Conservation (phyloP, 2,888 invertebrate species). For the Caenorhabditis sp. region DNA sequence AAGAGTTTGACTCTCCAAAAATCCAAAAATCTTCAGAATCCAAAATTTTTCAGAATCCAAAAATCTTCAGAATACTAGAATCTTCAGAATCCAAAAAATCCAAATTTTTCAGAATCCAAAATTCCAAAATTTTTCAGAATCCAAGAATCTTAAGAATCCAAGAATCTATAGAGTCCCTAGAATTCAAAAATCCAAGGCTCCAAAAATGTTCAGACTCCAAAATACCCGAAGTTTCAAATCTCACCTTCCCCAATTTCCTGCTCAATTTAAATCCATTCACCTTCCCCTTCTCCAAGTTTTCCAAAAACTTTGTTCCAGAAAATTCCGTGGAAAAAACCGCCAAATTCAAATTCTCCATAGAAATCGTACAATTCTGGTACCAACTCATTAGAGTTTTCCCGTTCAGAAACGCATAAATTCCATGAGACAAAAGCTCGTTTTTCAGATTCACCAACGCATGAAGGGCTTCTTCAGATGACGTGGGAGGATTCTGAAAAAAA, state of each 20-base stretch:
- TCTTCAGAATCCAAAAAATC: too few relatives aligned
- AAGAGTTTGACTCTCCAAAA: too few relatives aligned
- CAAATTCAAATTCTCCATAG: slow-evolving; percentile 29
- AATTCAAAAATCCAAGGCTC: background rate
- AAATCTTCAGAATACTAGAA: too few relatives aligned
- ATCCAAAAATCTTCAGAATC: too few relatives aligned
- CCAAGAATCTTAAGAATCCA: too few relatives aligned
- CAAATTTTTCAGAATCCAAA: too few relatives aligned
- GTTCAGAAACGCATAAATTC: slow-evolving; percentile 38
- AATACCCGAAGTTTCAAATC: too few relatives aligned
- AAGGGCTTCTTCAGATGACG: background rate
- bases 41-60: too few relatives aligned
- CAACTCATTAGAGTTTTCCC: slow-evolving; percentile 47
- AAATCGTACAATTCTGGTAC: slow-evolving; percentile 41
- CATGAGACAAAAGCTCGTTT: background rate
- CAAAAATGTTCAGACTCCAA: background rate
- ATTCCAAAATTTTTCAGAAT: too few relatives aligned
- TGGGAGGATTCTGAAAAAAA: background rate
- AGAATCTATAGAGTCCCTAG: too few relatives aligned
- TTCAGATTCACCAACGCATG: background rate
- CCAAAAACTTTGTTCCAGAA: background rate
- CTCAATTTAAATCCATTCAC: background rate
- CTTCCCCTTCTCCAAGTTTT: background rate
- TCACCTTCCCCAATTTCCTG: background rate
- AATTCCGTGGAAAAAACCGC: slow-evolving; percentile 4